phyloP scores from a whole-genome alignment of 2,113 vertebrate species.

The Alethe diademata region DNA sequence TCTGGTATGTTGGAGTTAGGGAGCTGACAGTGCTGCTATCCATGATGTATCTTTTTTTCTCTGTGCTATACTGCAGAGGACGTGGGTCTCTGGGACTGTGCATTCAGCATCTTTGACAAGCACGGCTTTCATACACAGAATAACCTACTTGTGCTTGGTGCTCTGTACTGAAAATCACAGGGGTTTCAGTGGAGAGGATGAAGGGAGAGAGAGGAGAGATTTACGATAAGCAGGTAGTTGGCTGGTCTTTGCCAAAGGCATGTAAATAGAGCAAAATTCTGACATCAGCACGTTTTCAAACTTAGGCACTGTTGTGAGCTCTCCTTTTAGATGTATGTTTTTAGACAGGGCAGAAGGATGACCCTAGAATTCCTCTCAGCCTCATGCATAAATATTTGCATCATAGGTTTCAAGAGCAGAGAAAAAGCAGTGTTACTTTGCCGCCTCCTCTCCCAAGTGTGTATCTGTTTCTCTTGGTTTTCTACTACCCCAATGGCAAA shows the following conservation, averaged over 20 bases:
- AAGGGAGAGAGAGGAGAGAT: conserved; percentile 17
- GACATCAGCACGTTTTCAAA: conserved; percentile 47
- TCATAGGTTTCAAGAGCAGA: conserved; percentile 12
- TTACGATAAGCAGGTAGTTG: conserved; percentile 53
- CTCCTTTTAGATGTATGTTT: neutral
- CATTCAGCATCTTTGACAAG: conserved; percentile 45
- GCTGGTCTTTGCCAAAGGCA: neutral
- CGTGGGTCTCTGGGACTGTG: neutral
- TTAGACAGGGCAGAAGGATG: conserved; percentile 30
- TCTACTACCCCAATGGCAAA: neutral
- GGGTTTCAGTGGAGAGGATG: neutral
- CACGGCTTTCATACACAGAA: conserved; percentile 47
- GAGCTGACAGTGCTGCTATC: conserved; percentile 20
- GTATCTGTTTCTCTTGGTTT: neutral
- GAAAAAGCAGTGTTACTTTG: neutral
- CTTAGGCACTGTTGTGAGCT: neutral
- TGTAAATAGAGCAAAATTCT: conserved; percentile 42
- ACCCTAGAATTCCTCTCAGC: conserved; percentile 26
- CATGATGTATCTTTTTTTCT: conserved; percentile 10
- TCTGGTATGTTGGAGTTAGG: neutral
- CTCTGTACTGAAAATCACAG: conserved; percentile 4
- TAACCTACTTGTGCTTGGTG: conserved; percentile 37
- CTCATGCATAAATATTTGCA: conserved; percentile 33
- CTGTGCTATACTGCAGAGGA: neutral
- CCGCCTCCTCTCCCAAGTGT: neutral